Evolutionary conservation across 1,140 invertebrate genomes (phyloP), one percentile per base, ranked within the genome.

Genomic region (Cyclina sinensis): DNA sequence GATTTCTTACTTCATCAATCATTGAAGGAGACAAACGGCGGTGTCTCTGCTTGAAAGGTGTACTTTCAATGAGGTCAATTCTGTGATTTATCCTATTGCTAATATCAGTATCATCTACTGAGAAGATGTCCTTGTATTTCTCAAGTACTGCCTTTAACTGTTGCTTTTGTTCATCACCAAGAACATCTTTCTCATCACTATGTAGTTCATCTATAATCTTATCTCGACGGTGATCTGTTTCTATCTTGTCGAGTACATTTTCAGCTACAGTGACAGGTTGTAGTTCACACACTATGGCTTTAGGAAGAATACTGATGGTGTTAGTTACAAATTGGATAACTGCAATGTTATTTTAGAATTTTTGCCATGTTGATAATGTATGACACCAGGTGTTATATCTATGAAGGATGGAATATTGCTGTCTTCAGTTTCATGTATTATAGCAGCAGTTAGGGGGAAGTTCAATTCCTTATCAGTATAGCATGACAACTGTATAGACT

Each of bases 371-470:
- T 57, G 37, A 39, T 79, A 74, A 9, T 37, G 74, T 79, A 35
- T 68, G 9, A 68, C 74, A 78, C 5, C 35, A 27, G 51, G 73
- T 37, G 74, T 18, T 27, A 79, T 27, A 79, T 79, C 74, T 37
- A 79, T 43, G 48, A n/a, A 48, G 9, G 74, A 48, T 43, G 35
- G 43, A 4, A 79, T 37, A 79, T n/a, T 32, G 21, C 78, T 80
- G 5, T 54, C 5, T 39, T 65, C 62, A 37, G 51, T 84, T 51
- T 89, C 88, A 24, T 68, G 81, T 24, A 84, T 14, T 2, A 73
- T 79, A 14, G 74, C 73, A 54, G 80, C 54, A n/a, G 39, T 73
- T 7, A 57, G 37, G 1, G 88, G 46, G 11, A 76, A 35, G 21
- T 73, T 37, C 21, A 73, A 73, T 32, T 73, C 68, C 11, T 51